Evolutionary conservation across 1,140 invertebrate species (phyloP), one percentile per base, ranked within the genome.

Genomic region (Cepaea nemoralis): DNA sequence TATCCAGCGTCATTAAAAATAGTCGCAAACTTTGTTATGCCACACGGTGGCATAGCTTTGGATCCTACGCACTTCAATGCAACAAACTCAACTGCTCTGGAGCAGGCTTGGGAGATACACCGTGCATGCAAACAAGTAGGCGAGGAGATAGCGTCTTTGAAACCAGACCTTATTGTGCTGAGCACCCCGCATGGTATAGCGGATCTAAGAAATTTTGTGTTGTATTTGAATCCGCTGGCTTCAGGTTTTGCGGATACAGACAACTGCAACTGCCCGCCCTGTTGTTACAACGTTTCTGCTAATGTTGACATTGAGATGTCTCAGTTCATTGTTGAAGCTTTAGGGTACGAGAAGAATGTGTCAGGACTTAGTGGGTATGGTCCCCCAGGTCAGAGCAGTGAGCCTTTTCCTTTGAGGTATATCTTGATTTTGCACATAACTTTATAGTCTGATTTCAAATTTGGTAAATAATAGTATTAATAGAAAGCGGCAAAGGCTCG

Each of bases 101-200:
- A 80, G 24, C 77, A 86, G 27, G 86, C 85, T 19, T 84, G 80
- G 80, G 70, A 82, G 76, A 40, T 87, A 37, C 83, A 87, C 70
- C 31, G 78, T 22, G 82, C 85, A 0, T 87, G 83, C 39, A 42
- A 27, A 16, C 14, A 69, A 22, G 80, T 86, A 6, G 85, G 86
- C 1, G 39, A 85, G 33, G 27, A 78, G 14, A 84, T 87, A 10
- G 45, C 42, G 31, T n/a, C 35, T 19, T 33, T 82, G 16, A 31
- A 80, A 16, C 86, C 86, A 1, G 86, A 87, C 40, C 24, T 85
- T 8, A 77, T 87, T 22, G 82, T 87, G 33, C 77, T 87, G 2
- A 87, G 86, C 48, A 87, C 86, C 0, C 86, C 86, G 10, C 86
- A 87, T 66, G 86, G 86, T 37, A 80, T 87, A 16, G 76, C 86